phyloP scores from a whole-genome alignment of 2,888 invertebrate genomes.

The Morpho helenor region DNA sequence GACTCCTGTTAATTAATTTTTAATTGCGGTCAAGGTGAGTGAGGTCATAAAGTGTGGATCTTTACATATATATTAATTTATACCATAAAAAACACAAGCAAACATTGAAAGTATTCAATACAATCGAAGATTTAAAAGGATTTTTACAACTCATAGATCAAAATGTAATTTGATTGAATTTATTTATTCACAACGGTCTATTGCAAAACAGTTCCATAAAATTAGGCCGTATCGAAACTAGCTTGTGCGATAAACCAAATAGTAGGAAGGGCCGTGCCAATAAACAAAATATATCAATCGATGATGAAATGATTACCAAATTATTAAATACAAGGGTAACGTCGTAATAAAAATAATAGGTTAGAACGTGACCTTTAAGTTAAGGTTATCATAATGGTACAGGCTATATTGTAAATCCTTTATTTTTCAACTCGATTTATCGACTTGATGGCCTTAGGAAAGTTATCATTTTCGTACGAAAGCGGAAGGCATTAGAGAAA shows the following conservation, averaged over 20 bases:
- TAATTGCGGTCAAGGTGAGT: constrained; percentile 53
- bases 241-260: neutral
- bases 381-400: constrained; percentile 55
- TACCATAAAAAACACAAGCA: neutral
- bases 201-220: constrained; percentile 5
- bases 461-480: constrained; percentile 55
- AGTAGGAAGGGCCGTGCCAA: constrained; percentile 7
- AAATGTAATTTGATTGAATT: too few species aligned
- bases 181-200: neutral
- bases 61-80: too few species aligned
- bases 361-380: constrained; percentile 62
- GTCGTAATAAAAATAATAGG: constrained; percentile 67
- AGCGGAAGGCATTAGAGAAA: constrained; percentile 60
- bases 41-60: constrained; percentile 30
- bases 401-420: constrained; percentile 57
- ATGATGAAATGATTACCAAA: constrained; percentile 17
- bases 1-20: constrained; percentile 53
- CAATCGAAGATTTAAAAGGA: neutral
- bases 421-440: constrained; percentile 60
- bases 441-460: constrained; percentile 66
- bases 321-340: constrained; percentile 61
- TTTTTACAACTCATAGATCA: neutral
- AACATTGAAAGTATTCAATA: neutral
- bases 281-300: neutral
- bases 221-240: constrained; percentile 4